A percentile compares a stretch with the other conserved stretches of the same genome.
Conservation (phyloP, 2,113 vertebrate genomes). For the Pimephales promelas region DNA sequence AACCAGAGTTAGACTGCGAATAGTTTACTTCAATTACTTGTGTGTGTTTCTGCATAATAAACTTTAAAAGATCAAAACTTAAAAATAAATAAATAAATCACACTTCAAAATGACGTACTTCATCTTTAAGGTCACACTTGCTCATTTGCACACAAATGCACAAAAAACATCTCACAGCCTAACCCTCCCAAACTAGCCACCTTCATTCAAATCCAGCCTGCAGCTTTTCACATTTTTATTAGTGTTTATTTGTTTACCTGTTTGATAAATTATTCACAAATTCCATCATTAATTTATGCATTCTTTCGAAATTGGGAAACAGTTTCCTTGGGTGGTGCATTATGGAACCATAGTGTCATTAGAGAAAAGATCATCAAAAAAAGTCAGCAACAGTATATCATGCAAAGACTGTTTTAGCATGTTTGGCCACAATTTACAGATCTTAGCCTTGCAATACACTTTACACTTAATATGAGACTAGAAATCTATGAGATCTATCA, state of each 20-base stretch:
- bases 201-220: slow-evolving; percentile 5
- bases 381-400: neutral
- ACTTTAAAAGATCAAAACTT: neutral
- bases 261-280: slow-evolving; percentile 31
- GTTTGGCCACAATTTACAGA: neutral
- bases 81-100: no score
- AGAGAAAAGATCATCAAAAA: neutral
- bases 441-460: neutral
- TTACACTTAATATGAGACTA: neutral
- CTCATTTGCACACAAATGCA: slow-evolving; percentile 2
- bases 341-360: neutral
- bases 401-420: neutral
- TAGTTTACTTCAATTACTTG: no score
- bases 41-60: neutral
- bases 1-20: neutral
- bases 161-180: neutral
- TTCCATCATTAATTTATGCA: slow-evolving; percentile 33
- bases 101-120: neutral
- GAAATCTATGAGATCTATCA: neutral
- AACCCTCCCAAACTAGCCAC: neutral
- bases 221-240: slow-evolving; percentile 31
- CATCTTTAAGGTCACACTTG: neutral
- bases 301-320: slow-evolving; percentile 14
- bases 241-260: slow-evolving; percentile 28
- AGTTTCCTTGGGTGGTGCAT: slow-evolving; percentile 8